These are phyloP conservation scores for Wiebesia pumilae DNA, from an alignment of 1,140 invertebrate genomes.

Conservation along the genomic window DNA sequence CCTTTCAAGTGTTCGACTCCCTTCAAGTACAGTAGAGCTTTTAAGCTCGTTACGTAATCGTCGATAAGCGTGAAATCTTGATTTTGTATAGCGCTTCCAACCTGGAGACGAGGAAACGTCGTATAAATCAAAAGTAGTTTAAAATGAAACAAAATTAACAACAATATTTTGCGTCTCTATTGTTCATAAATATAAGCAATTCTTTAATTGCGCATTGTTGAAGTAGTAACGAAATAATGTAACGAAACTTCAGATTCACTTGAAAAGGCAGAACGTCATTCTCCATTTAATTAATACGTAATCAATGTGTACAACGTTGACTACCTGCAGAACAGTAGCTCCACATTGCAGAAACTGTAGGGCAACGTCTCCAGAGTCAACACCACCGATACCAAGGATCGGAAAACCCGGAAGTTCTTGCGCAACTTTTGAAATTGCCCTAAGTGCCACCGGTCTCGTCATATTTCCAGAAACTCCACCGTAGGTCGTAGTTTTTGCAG, in stretches of 20 bases:
- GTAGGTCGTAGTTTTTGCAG: conserved; percentile 90
- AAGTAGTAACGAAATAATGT: no score
- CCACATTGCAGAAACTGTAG: conserved; percentile 95
- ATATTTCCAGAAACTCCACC: conserved; percentile 98
- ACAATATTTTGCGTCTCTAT: no score
- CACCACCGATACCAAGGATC: conserved; percentile 96
- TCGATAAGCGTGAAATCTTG: conserved; percentile 97
- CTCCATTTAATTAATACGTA: no score
- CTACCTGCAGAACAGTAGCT: conserved; percentile 91
- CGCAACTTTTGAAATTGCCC: conserved; percentile 91
- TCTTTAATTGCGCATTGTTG: no score
- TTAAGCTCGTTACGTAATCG: conserved; percentile 94
- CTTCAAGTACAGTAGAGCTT: conserved; percentile 90
- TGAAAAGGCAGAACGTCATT: no score
- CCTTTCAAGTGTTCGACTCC: conserved; percentile 78
- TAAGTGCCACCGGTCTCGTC: conserved; percentile 92
- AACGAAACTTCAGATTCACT: no score
- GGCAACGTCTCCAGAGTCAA: conserved; percentile 95
- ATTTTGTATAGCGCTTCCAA: conserved; percentile 98
- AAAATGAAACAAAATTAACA: no score
- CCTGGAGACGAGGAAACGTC: conserved; percentile 72
- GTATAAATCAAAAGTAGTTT: background rate
- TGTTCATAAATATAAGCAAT: no score
- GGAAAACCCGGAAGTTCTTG: conserved; percentile 90
- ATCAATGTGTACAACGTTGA: background rate